Evolutionary conservation across 1,140 invertebrate species (phyloP), one percentile per base, ranked within the genome.

Genomic region (Acromyrmex charruanus): DNA sequence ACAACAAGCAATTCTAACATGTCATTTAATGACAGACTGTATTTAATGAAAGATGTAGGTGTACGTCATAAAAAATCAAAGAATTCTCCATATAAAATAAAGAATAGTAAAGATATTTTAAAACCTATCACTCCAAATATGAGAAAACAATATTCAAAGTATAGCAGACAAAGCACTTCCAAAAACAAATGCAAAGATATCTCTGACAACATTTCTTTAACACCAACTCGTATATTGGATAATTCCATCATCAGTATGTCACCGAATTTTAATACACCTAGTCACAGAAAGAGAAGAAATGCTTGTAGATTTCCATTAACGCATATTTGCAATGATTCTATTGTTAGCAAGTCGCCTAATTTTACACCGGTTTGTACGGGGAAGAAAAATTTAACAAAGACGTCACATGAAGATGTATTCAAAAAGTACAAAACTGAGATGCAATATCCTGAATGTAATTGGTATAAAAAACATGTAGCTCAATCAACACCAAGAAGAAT

Each of bases 181-280:
- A 65, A 16, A 0, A 86, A 35, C 55, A 81, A 75, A n/a, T 53
- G 31, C 9, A 85, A 63, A 2, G 71, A 89, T n/a, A 61, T 58
- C 2, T 35, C 21, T 0, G 25, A 44, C 0, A 44, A 82, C 7
- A 58, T 69, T 39, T 53, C 31, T 69, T 10, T 35, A 16, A 28
- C 68, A 44, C 53, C 80, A 44, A n/a, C 35, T 44, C 14, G 31
- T 61, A 35, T 55, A 31, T 69, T 59, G 16, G 81, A 92, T 72
- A 85, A 81, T 72, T 92, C 92, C 0, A 92, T 93, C 14, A 68
- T 93, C 16, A 92, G 89, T 49, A 93, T 87, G 87, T 93, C 92
- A 21, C 92, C 92, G 0, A 93, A 92, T 87, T 92, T 89, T 39
- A 59, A 90, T 89, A 80, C 55, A 3, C 49, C 25, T 31, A 25